Evolutionary conservation across 1,140 invertebrate species (phyloP).

Genomic region (Trinorchestia longiramus): DNA sequence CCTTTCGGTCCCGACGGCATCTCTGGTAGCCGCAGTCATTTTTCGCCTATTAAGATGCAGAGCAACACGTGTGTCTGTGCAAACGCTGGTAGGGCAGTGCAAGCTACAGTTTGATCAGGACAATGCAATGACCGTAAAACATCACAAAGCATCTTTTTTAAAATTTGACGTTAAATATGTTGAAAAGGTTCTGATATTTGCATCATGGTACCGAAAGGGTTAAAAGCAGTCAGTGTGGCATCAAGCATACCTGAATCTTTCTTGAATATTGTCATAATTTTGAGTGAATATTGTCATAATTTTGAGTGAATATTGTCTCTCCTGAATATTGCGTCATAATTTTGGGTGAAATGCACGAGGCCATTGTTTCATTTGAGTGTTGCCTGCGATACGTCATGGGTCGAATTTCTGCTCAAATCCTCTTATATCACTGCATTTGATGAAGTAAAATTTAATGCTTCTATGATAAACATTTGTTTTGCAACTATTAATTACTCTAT

Average conservation of each 20-base stretch:
- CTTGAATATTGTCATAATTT: not conserved
- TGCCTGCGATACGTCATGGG: not conserved
- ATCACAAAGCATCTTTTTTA: too few species aligned
- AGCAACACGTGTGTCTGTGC: too few species aligned
- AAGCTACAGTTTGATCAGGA: too few species aligned
- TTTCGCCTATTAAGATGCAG: too few species aligned
- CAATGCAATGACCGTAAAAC: too few species aligned
- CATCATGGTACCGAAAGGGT: too few species aligned
- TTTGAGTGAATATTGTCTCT: not conserved
- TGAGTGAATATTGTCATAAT: not conserved
- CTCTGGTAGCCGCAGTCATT: too few species aligned
- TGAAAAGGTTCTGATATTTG: too few species aligned
- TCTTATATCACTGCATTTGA: not conserved
- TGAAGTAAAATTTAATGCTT: not conserved
- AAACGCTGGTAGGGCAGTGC: too few species aligned
- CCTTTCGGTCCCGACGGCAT: too few species aligned
- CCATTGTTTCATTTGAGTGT: not conserved
- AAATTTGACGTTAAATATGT: too few species aligned
- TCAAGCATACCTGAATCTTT: not conserved
- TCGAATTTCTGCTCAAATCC: not conserved
- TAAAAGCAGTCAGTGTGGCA: not conserved
- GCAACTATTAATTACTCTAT: not conserved
- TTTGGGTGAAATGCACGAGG: not conserved
- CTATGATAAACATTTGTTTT: not conserved
- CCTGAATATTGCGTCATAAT: not conserved